Base-by-base conservation (phyloP, 2,888 invertebrate genomes). In the Drosophila mimetica region DNA sequence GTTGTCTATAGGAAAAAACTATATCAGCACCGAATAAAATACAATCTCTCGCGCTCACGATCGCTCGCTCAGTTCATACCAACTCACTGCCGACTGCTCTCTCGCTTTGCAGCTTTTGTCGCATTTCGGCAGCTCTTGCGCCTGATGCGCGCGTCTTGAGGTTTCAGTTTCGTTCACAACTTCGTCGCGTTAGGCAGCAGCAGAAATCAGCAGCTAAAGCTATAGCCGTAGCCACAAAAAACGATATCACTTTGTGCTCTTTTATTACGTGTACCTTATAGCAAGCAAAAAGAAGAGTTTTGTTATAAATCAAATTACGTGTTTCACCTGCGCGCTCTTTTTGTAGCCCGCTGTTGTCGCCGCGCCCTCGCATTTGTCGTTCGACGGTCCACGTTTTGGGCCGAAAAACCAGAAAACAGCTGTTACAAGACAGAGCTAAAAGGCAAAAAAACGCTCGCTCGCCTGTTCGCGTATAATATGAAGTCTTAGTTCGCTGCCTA, bases 131-230 rank as follows among this genome's bases (percentile, higher is more conserved):
- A 74, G 76, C 76, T 79, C 74, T 79, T 70, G 70, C 37, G 65
- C 52, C 52, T 34, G 46, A 55, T 55, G 71, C 39, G 63, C 66
- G 61, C 59, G 42, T 57, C 28, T 73, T 51, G 71, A 69, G 79
- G 79, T 86, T 89, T 89, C 89, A 89, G 89, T 89, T 89, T 89
- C 89, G 81, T 83, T 89, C 88, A 86, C 55, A 75, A 69, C 83
- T 80, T 83, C 77, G 85, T 54, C 79, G 81, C 74, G 87, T 74
- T 58, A 66, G 76, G 84, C 78, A 83, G 79, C 79, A 76, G 54
- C 61, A 47, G 13, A 39, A 51, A n/a, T 18, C 34, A 48, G 34
- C 37, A 37, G 42, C 41, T n/a, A n/a, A n/a, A 41, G 67, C 39
- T 16, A 47, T 14, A 41, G 5, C 25, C 39, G 50, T 20, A 32